A percentile compares a stretch with the other conserved stretches of the same genome.
These are phyloP conservation scores for Brachionus plicatilis DNA, from an alignment of 1,140 invertebrate genomes.

Conservation along the genomic window DNA sequence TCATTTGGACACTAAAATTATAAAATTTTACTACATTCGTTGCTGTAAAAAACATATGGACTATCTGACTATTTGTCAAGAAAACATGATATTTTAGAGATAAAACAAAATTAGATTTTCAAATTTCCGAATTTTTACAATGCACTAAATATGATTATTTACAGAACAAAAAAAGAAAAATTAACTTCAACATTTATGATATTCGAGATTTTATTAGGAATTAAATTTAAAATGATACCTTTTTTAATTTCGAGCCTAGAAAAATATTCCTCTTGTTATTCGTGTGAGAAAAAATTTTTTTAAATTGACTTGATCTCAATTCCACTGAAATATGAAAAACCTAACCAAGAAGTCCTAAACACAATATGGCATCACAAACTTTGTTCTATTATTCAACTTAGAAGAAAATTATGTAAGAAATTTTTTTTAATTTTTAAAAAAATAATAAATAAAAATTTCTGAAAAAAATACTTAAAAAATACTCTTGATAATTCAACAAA, in stretches of 20 bases:
- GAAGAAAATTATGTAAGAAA: too few relatives aligned
- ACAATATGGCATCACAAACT: too few relatives aligned
- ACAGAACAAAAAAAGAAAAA: not conserved
- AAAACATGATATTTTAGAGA: not conserved
- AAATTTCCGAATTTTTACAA: not conserved
- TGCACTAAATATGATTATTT: not conserved
- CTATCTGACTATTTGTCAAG: not conserved
- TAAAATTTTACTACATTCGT: not conserved
- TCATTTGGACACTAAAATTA: not conserved
- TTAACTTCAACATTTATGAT: not conserved
- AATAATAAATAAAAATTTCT: too few relatives aligned
- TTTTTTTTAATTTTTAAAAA: not conserved
- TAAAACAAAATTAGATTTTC: not conserved
- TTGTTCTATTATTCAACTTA: too few relatives aligned
- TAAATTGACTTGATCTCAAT: too few relatives aligned
- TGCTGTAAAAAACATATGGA: not conserved
- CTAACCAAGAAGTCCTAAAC: too few relatives aligned
- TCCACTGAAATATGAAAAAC: too few relatives aligned
- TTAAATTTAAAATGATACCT: too few relatives aligned
- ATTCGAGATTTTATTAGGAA: not conserved
- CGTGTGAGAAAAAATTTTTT: too few relatives aligned
- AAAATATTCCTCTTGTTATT: not conserved
- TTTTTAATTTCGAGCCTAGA: not conserved
- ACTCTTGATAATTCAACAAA: not conserved
- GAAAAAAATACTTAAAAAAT: not conserved